Evolutionary conservation across 64 coral and sea anemone species (phyloP).

Genomic region (Montipora efflorescens): DNA sequence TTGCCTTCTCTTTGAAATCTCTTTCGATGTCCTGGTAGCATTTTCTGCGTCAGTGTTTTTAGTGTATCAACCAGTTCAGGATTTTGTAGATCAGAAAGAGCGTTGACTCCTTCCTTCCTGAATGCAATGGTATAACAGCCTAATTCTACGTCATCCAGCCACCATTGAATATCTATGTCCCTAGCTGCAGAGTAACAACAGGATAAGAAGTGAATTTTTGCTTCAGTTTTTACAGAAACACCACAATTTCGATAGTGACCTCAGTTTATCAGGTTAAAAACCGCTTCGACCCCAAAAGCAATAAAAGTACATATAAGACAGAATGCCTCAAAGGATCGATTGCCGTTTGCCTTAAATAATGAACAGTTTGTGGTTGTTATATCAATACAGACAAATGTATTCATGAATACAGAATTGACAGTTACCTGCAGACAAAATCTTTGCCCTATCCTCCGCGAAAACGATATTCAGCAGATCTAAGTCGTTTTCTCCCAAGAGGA

Average conservation of each 20-base stretch:
- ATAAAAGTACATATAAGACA: background rate
- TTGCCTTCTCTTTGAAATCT: constrained; percentile 28
- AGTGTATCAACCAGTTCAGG: too few relatives aligned
- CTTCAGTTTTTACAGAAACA: background rate
- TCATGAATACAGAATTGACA: background rate
- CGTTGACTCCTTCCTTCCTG: background rate
- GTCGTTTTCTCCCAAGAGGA: background rate
- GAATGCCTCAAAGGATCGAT: background rate
- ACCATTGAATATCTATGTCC: background rate
- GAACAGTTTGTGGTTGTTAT: background rate
- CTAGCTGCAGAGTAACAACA: background rate
- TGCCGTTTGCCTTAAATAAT: background rate
- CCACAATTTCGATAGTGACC: too few relatives aligned
- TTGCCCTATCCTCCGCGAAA: background rate
- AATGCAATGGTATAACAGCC: background rate
- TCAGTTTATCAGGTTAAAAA: background rate
- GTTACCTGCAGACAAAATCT: constrained; percentile 54
- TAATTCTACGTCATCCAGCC: background rate
- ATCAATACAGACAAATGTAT: background rate
- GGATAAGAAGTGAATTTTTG: background rate
- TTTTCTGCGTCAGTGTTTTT: background rate
- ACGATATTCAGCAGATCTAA: background rate
- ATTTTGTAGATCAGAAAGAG: background rate
- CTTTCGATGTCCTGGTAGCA: constrained; percentile 40
- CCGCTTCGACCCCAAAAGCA: background rate